Base-by-base conservation (phyloP, 2,113 vertebrate genomes). In the Sebastes schlegelii region DNA sequence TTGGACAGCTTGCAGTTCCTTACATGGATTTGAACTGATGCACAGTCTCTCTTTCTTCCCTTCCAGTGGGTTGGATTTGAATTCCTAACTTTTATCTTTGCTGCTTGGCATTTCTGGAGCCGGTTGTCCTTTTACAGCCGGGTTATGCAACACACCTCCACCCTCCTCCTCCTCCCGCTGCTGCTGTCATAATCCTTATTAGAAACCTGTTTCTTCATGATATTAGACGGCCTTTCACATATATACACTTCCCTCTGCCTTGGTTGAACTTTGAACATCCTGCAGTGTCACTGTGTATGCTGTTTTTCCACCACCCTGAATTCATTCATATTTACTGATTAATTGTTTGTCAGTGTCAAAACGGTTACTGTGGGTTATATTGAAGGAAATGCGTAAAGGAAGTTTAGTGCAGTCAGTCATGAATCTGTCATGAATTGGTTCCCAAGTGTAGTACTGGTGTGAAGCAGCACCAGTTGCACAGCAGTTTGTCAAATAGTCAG, bases 121-220 rank as follows among this genome's bases (percentile, higher is more conserved):
- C 3, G 11, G 34, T 61, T 21, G 17, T 76, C 74, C 69, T 83
- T 87, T 83, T 74, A 74, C 80, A 86, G 78, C 54, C 45, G 0
- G 40, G 46, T 84, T 86, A 70, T 60, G 17, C 6, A 89, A 70
- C 77, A 65, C 57, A 2, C 16, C 61, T 42, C 43, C 82, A 34
- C 34, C 34, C 57, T 1, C 16, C 61, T 42, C 43, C 82, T 52
- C 77, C 26, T 26, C 13, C 57, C 10, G 1, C 49, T 7, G 11
- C 63, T 16, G 17, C 42, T 51, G 26, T 57, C 49, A 17, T 19
- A 40, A 68, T 34, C 82, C 48, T 64, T 1, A 6, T 49, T 54
- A 21, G 21, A 65, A 62, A 68, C 7, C 21, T 0, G 2, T 68
- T 51, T 69, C 60, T 66, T 16, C 23, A 16, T 34, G 45, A 45